phyloP scores from a whole-genome alignment of 2,797 vertebrate species.

The Rallus crepitans region DNA sequence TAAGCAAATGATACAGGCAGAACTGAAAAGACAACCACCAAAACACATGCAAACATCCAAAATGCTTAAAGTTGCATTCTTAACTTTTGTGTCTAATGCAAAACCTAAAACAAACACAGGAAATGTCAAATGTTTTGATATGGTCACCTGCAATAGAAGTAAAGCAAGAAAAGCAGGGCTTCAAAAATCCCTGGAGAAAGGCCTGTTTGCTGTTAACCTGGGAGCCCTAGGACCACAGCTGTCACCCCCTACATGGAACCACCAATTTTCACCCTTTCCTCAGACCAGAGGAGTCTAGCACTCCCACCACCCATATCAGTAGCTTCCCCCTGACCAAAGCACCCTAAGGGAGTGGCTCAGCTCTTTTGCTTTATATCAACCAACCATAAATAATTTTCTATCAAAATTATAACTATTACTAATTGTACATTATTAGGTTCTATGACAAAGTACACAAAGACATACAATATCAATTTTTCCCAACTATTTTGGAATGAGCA shows the following conservation, averaged over 20 bases:
- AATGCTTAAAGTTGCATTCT: not conserved
- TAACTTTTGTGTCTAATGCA: not conserved
- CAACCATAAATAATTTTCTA: not conserved
- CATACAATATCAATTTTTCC: not conserved
- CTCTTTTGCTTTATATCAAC: not conserved
- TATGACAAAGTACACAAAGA: not conserved
- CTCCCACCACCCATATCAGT: not conserved
- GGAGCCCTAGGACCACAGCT: not conserved
- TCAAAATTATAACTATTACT: not conserved
- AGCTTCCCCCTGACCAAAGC: too few relatives aligned
- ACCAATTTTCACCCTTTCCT: not conserved
- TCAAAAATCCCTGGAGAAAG: not conserved
- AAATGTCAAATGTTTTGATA: not conserved
- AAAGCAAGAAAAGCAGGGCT: not conserved
- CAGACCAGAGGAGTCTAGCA: not conserved
- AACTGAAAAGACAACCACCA: not conserved
- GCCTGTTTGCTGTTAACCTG: not conserved
- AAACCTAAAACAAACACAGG: not conserved
- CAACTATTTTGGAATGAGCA: not conserved
- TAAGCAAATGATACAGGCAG: not conserved
- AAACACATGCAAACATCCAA: not conserved
- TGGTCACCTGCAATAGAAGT: not conserved
- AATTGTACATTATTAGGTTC: not conserved
- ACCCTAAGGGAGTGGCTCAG: not conserved
- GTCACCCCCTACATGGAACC: accelerated